A percentile compares a stretch with the other conserved stretches of the same genome.
These are phyloP conservation scores for Nothoprocta perdicaria DNA, from an alignment of 2,113 vertebrate species.

Conservation along the genomic window DNA sequence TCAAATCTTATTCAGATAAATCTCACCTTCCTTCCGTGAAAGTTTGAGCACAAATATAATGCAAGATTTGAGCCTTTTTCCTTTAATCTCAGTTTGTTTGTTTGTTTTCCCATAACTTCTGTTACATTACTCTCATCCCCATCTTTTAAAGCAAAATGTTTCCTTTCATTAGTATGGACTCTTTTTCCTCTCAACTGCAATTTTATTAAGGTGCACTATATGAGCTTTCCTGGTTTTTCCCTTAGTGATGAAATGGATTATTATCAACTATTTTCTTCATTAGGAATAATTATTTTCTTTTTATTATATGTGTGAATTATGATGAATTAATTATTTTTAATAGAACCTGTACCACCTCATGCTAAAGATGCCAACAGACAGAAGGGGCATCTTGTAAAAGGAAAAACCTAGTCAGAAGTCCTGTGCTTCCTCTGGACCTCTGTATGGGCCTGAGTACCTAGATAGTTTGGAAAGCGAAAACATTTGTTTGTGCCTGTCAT, in stretches of 20 bases:
- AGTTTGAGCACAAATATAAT: not conserved
- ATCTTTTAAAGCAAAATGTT: not conserved
- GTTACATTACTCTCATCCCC: not conserved
- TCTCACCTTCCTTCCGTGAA: not conserved
- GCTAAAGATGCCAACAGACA: not conserved
- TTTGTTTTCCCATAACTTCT: not conserved
- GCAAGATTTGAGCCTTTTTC: not conserved
- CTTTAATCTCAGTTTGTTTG: not conserved
- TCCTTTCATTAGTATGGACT: not conserved
- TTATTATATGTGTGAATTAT: not conserved
- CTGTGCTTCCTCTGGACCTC: not conserved
- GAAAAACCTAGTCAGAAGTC: not conserved
- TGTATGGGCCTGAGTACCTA: not conserved
- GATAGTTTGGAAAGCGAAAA: not conserved
- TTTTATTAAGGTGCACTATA: not conserved
- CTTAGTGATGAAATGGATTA: not conserved
- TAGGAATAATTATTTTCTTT: slow-evolving; percentile 10
- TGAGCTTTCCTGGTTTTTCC: not conserved
- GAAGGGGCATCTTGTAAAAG: not conserved
- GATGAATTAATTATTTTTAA: not conserved
- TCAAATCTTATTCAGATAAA: not conserved
- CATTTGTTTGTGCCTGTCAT: not conserved
- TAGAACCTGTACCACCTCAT: not conserved
- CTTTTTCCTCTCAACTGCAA: not conserved
- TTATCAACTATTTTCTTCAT: not conserved